phyloP scores from a whole-genome alignment of 2,888 invertebrate species.

The Stenichneumon culpator region DNA sequence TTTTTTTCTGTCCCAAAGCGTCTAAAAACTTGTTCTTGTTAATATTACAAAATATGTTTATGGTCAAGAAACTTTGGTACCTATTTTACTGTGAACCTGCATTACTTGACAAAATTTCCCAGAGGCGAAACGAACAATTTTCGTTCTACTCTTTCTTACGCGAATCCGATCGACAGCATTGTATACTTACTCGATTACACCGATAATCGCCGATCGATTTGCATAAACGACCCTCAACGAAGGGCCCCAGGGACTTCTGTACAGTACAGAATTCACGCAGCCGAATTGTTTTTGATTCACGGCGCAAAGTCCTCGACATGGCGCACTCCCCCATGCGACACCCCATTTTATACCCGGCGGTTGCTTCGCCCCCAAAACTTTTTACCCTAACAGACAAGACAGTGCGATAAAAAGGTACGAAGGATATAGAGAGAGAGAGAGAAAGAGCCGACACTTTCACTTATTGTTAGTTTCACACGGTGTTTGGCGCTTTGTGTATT shows the following conservation, averaged over 20 bases:
- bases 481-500: conserved; percentile 41
- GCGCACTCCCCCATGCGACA: conserved; percentile 10
- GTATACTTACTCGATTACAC: background rate
- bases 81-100: no score
- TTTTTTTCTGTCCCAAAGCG: background rate
- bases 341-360: background rate
- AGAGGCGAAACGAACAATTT: background rate
- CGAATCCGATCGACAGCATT: conserved; percentile 1
- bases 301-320: conserved; percentile 42
- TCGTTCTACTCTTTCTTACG: background rate
- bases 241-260: background rate
- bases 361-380: conserved; percentile 41
- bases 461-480: conserved; percentile 67
- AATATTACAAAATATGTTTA: no score
- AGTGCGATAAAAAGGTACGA: conserved; percentile 43
- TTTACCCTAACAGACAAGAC: conserved; percentile 32
- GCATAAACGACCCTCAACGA: conserved; percentile 14
- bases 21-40: no score
- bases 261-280: conserved; percentile 32
- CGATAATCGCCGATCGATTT: background rate
- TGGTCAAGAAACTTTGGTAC: no score
- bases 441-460: conserved; percentile 61
- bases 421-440: conserved; percentile 57
- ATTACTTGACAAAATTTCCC: no score
- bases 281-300: conserved; percentile 26